A percentile compares a stretch with the other conserved stretches of the same genome.
phyloP scores from a whole-genome alignment of 2,888 invertebrate genomes.

The Microplitis deprimator region DNA sequence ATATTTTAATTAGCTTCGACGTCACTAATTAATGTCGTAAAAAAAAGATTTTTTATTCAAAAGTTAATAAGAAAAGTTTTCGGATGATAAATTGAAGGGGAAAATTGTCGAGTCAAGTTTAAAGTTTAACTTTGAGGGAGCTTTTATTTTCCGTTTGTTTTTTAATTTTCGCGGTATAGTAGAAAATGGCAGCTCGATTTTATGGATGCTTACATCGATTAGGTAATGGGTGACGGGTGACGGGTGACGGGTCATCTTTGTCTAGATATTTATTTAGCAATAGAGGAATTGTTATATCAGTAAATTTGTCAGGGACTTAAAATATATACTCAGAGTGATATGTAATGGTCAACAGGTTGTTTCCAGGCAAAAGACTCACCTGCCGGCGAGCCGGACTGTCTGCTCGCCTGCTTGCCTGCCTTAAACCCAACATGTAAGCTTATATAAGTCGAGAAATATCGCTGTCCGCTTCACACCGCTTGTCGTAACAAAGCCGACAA shows the following conservation, averaged over 20 bases:
- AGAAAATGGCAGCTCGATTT: not conserved
- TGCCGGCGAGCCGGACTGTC: constrained; percentile 7
- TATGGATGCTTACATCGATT: not conserved
- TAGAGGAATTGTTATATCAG: not conserved
- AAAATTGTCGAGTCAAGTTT: not conserved
- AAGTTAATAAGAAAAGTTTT: constrained; percentile 1
- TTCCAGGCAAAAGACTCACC: constrained; percentile 36
- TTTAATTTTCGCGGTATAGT: not conserved
- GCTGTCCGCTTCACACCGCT: not conserved
- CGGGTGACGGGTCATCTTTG: not conserved
- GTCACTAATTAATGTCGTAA: not conserved
- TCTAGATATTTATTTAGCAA: not conserved
- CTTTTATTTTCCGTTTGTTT: not conserved
- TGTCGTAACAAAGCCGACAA: constrained; percentile 10
- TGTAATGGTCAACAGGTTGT: constrained; percentile 33
- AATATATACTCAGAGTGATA: not conserved
- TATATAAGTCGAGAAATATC: constrained; percentile 21
- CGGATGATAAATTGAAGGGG: not conserved
- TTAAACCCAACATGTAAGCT: constrained; percentile 19
- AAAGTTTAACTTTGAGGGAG: not conserved
- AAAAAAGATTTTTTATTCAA: not conserved
- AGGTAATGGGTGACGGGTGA: not conserved
- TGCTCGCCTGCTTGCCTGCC: constrained; percentile 5
- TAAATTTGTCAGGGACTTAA: constrained; percentile 1
- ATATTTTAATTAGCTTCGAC: not conserved